Conservation (phyloP, 2,888 invertebrate species). For the Pedicia rivosa region DNA sequence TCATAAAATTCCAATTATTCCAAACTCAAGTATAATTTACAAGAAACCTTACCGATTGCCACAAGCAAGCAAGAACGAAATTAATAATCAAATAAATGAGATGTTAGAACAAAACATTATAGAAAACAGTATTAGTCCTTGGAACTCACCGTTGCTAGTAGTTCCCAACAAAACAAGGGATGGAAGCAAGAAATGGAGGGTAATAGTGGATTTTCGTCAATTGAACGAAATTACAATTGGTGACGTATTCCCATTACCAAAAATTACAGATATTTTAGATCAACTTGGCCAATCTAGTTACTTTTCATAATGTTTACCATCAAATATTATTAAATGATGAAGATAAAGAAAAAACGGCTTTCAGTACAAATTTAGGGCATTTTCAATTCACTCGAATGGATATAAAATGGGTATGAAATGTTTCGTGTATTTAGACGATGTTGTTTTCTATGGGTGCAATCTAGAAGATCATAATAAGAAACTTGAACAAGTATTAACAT, state of each 20-base stretch:
- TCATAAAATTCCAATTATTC: background rate
- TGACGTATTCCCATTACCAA: conserved; percentile 10
- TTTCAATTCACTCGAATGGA: conserved; percentile 14
- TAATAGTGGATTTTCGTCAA: conserved; percentile 5
- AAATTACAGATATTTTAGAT: conserved; percentile 10
- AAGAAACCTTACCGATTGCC: conserved; percentile 1
- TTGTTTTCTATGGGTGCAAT: conserved; percentile 1
- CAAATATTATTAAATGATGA: conserved; percentile 8
- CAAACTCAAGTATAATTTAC: background rate
- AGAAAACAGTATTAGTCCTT: background rate
- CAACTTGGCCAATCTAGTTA: conserved; percentile 10
- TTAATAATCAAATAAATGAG: background rate
- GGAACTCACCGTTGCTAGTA: conserved; percentile 1
- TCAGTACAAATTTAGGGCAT: conserved; percentile 12
- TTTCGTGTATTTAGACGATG: background rate
- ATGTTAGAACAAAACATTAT: too few relatives aligned
- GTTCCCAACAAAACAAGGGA: conserved; percentile 1
- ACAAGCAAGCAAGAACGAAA: background rate
- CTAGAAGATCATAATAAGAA: background rate
- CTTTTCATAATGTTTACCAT: conserved; percentile 11
- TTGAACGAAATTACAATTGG: conserved; percentile 1
- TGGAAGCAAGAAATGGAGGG: background rate
- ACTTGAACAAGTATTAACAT: background rate
- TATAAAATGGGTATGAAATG: conserved; percentile 6
- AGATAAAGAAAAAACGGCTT: conserved; percentile 13